Evolutionary conservation across 1,140 invertebrate genomes (phyloP), one percentile per base, ranked within the genome.

Genomic region (Pogonomyrmex barbatus): DNA sequence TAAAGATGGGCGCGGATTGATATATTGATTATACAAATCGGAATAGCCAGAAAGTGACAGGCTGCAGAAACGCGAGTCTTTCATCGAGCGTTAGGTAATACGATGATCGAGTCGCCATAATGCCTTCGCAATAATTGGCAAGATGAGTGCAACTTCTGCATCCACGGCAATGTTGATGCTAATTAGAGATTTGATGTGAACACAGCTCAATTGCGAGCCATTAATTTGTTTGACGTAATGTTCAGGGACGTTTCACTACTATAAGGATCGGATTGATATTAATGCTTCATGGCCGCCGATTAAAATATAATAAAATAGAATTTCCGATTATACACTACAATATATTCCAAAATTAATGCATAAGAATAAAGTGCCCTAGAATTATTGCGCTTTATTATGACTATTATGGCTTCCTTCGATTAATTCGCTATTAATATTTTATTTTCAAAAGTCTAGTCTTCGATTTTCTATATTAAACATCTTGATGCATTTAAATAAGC

Each of bases 101-200:
- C 50, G 65, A 84, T 60, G 50, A 68, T 42, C 65, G 24, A 33
- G 52, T 9, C 75, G 39, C 73, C 58, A 54, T 60, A 17, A 52
- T 88, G 89, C 82, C 88, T 88, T 89, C 62, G 84, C 76, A 87
- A 91, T 86, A 91, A 91, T 90, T 91, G 89, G 89, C 89, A 90
- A 17, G 33, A 75, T 9, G 71, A 84, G 24, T 52, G 14, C n/a
- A 30, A 42, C 83, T 89, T 90, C 62, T 82, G 78, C 81, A 82
- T 87, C 75, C 82, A 90, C 60, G 89, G 79, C 67, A 87, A 89
- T 87, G 79, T 65, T 60, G n/a, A 83, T 79, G 58, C 70, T 89
- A 90, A 90, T 90, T 90, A 77, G 81, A 77, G 85, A 85, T 24
- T 87, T 54, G n/a, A n/a, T n/a, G 63, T 33, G 30, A 70, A 62